Evolutionary conservation across 2,797 vertebrate genomes (phyloP), one percentile per base, ranked within the genome.

Genomic region (Coregonus ussuriensis): DNA sequence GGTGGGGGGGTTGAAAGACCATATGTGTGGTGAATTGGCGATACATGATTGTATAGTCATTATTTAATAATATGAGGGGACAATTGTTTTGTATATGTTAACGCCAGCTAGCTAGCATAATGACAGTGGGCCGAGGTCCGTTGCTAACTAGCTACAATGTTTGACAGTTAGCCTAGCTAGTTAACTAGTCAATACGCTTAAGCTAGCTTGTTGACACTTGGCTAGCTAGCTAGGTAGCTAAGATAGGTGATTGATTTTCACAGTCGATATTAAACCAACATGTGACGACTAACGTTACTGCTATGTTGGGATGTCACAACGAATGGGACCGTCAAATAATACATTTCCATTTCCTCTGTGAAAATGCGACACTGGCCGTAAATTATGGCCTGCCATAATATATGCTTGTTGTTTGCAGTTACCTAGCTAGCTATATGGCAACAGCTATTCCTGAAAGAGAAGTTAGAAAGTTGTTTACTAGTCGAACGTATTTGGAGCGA

Each of bases 81-180:
- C 1, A 16, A 29, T 13, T 31, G 47, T 25, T 63, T 29, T 4
- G 21, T 63, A 3, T 65, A 41, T 6, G 1, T 3, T 9, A 29
- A 11, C 52, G 72, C 16, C 81, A 11, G 79, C 79, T 78, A 79
- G 74, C 67, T 78, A 63, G 82, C 82, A 83, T 79, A n/a, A 4
- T 18, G 15, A 25, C 81, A 83, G 76, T 56, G 72, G 66, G 6
- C 63, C 33, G 79, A 59, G 51, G 70, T 41, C 70, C 47, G 21
- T 15, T 71, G 70, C 47, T 51, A 71, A 51, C 51, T 25, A 29
- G 47, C 51, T 14, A 72, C 15, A 72, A 3, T 15, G 71, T 47
- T 63, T 74, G 37, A 21, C 3, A 63, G 35, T 29, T 71, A 51
- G 18, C n/a, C 69, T 25, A 51, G 18, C 9, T 29, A 47, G 41